Conservation (phyloP, 2,888 invertebrate genomes). For the Osedax frankpressi region DNA sequence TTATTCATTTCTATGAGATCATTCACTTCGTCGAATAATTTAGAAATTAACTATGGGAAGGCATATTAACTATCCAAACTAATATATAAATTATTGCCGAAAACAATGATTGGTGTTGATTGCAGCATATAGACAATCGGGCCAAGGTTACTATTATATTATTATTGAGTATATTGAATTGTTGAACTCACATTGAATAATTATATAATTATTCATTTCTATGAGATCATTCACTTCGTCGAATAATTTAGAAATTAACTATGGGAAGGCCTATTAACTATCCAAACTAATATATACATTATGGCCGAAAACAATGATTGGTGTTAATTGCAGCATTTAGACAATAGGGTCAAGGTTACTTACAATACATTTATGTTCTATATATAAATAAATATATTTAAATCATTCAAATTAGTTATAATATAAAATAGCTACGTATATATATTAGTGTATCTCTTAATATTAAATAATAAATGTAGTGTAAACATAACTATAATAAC, state of each 20-base stretch:
- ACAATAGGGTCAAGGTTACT: too few relatives aligned
- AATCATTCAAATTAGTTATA: not conserved
- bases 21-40: not conserved
- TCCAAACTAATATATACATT: not conserved
- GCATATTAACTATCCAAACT: not conserved
- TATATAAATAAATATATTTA: not conserved
- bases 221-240: not conserved
- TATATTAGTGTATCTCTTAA: not conserved
- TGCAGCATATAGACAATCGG: too few relatives aligned
- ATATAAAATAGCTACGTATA: not conserved
- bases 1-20: not conserved
- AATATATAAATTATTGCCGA: not conserved
- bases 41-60: not conserved
- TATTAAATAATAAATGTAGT: not conserved
- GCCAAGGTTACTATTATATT: too few relatives aligned
- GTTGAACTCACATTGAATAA: too few relatives aligned
- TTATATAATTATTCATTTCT: too few relatives aligned
- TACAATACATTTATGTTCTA: not conserved
- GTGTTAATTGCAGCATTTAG: too few relatives aligned
- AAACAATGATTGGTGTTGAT: not conserved
- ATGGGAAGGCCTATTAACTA: not conserved
- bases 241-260: not conserved
- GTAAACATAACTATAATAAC: not conserved
- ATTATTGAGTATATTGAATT: too few relatives aligned
- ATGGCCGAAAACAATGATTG: not conserved